These are phyloP conservation scores for Orientallactaga bullata DNA, from an alignment of 2,113 vertebrate species.

Conservation along the genomic window DNA sequence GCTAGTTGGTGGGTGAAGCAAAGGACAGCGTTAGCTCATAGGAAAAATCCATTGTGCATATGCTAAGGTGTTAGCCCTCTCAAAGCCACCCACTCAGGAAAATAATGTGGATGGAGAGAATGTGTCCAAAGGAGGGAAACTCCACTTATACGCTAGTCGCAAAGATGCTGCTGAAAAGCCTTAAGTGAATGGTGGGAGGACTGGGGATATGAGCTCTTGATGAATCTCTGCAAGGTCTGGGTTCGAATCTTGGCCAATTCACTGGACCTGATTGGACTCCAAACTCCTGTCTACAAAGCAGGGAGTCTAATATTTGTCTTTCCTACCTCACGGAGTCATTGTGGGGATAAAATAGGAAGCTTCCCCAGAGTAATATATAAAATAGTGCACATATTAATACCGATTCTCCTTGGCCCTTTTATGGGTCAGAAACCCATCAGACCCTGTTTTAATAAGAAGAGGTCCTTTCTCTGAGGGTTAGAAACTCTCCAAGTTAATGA, in stretches of 20 bases:
- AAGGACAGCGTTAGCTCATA: conserved; percentile 78
- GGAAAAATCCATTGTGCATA: conserved; percentile 80
- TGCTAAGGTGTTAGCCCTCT: conserved; percentile 73
- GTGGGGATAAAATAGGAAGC: conserved; percentile 57
- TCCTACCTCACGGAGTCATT: conserved; percentile 55
- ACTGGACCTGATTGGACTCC: conserved; percentile 41
- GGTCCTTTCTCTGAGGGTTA: conserved; percentile 24
- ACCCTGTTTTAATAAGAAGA: conserved; percentile 33
- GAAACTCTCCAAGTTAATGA: conserved; percentile 31
- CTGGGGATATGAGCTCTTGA: conserved; percentile 1
- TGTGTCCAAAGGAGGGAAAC: conserved; percentile 39
- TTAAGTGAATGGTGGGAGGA: too few species aligned
- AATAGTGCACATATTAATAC: conserved; percentile 66
- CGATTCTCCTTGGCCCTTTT: conserved; percentile 16
- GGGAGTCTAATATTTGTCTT: conserved; percentile 69
- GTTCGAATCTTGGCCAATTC: conserved; percentile 64
- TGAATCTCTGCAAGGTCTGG: neutral
- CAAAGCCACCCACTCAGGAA: conserved; percentile 43
- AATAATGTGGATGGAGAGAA: conserved; percentile 62
- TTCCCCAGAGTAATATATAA: conserved; percentile 71
- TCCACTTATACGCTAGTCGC: neutral
- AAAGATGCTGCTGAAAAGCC: neutral
- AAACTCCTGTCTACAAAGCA: conserved; percentile 54
- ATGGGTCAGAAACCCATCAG: conserved; percentile 14
- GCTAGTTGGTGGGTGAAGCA: conserved; percentile 78